Conservation (phyloP, 2,113 vertebrate genomes). For the Seriola dumerili region DNA sequence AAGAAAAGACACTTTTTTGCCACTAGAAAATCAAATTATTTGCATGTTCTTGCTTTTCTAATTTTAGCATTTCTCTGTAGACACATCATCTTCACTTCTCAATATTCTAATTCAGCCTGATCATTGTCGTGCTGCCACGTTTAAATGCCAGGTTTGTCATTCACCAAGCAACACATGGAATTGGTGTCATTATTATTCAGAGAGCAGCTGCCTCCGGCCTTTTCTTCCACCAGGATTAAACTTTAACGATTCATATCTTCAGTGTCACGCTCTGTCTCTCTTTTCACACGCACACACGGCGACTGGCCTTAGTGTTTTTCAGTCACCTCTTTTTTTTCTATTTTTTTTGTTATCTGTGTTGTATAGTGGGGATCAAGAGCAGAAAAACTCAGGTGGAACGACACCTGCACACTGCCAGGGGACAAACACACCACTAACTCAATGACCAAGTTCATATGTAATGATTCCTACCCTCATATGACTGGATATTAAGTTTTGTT, state of each 20-base stretch:
- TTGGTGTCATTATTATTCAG: constrained; percentile 52
- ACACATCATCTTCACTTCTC: constrained; percentile 6
- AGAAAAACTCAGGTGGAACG: constrained; percentile 20
- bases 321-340: constrained; percentile 17
- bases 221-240: constrained; percentile 54
- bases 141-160: constrained; percentile 65
- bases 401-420: neutral
- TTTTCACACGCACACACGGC: constrained; percentile 7
- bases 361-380: neutral
- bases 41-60: neutral
- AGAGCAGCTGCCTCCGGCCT: constrained; percentile 28
- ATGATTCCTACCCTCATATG: neutral
- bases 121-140: constrained; percentile 36
- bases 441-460: neutral
- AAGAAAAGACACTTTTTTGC: neutral
- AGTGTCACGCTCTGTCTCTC: neutral
- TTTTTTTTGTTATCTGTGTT: constrained; percentile 7
- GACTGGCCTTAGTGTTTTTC: constrained; percentile 23
- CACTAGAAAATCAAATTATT: neutral
- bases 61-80: constrained; percentile 4
- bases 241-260: constrained; percentile 47
- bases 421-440: constrained; percentile 33
- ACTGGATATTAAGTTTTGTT: neutral
- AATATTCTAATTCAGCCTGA: constrained; percentile 2
- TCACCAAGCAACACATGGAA: constrained; percentile 24